Conservation (phyloP, 2,888 invertebrate species). For the Odontothrips loti region DNA sequence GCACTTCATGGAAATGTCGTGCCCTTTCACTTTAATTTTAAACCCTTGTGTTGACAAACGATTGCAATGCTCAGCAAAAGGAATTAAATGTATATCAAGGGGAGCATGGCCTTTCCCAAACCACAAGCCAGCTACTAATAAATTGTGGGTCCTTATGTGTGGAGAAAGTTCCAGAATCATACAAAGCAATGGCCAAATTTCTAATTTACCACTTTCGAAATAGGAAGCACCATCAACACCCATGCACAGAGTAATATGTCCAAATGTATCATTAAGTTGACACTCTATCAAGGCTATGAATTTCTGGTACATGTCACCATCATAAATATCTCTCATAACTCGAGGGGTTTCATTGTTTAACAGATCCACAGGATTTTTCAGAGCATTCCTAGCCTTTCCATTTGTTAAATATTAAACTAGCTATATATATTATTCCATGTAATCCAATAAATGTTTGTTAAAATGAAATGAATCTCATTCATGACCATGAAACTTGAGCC, state of each 20-base stretch:
- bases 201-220: background rate
- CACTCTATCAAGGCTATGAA: background rate
- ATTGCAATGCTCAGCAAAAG: background rate
- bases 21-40: background rate
- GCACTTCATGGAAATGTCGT: background rate
- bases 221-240: background rate
- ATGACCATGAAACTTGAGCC: too few relatives aligned
- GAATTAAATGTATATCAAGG: background rate
- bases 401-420: too few relatives aligned
- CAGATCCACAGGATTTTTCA: too few relatives aligned
- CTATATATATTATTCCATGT: too few relatives aligned
- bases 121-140: background rate
- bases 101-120: background rate
- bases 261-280: background rate
- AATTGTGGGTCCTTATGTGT: background rate
- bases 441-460: too few relatives aligned
- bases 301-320: too few relatives aligned
- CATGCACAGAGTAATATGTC: background rate
- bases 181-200: background rate
- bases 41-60: background rate
- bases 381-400: too few relatives aligned
- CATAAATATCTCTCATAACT: background rate
- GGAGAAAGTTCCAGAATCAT: background rate
- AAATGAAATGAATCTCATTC: too few relatives aligned
- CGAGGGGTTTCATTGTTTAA: too few relatives aligned